A percentile compares a stretch with the other conserved stretches of the same genome.
Evolutionary conservation across 1,140 invertebrate genomes (phyloP).

Genomic region (Pissodes strobi): DNA sequence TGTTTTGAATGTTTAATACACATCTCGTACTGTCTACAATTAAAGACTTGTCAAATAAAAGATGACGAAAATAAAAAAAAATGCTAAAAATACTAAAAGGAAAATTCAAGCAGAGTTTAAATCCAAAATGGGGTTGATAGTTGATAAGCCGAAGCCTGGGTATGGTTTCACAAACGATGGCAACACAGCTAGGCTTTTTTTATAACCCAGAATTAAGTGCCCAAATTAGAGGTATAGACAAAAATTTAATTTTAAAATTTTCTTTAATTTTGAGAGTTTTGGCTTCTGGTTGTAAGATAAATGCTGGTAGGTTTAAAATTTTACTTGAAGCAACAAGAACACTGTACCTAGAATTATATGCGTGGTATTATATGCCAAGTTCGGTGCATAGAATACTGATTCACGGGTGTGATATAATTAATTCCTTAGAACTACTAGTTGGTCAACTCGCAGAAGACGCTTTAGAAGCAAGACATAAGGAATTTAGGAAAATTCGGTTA

Average conservation of each 20-base stretch:
- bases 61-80: conserved; percentile 6
- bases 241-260: conserved; percentile 5
- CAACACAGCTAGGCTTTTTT: conserved; percentile 10
- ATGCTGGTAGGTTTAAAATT: background rate
- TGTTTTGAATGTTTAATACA: background rate
- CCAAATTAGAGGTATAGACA: conserved; percentile 10
- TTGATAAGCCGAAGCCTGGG: too few relatives aligned
- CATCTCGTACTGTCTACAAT: conserved; percentile 5
- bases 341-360: conserved; percentile 16
- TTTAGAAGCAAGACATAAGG: conserved; percentile 42
- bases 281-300: conserved; percentile 6
- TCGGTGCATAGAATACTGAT: conserved; percentile 23
- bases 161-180: conserved; percentile 13
- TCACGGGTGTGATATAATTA: conserved; percentile 45
- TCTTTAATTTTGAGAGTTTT: conserved; percentile 6
- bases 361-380: conserved; percentile 46
- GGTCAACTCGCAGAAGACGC: conserved; percentile 44
- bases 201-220: conserved; percentile 2
- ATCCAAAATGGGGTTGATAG: conserved; percentile 9
- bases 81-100: background rate
- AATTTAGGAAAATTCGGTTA: too few relatives aligned
- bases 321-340: conserved; percentile 1
- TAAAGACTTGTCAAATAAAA: conserved; percentile 4
- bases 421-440: conserved; percentile 27
- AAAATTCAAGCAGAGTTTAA: conserved; percentile 1